Conservation (phyloP, 2,888 invertebrate species). For the Sarcophaga rosellei region DNA sequence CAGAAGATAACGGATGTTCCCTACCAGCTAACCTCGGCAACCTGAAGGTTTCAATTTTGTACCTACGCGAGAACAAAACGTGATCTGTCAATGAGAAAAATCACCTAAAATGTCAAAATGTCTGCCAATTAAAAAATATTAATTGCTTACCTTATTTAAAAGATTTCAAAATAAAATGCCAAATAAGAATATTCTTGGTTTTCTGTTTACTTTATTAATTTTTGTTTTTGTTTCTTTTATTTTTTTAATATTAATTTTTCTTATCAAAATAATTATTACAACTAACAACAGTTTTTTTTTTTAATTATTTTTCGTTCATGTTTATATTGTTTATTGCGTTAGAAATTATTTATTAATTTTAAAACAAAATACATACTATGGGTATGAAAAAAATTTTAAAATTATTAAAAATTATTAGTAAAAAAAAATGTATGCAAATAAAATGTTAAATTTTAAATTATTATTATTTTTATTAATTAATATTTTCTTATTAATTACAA, state of each 20-base stretch:
- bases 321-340: neutral
- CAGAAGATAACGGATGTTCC: too few relatives aligned
- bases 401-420: slow-evolving; percentile 36
- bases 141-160: too few relatives aligned
- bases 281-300: slow-evolving; percentile 58
- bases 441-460: slow-evolving; percentile 18
- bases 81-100: too few relatives aligned
- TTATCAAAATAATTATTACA: slow-evolving; percentile 69
- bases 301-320: slow-evolving; percentile 37
- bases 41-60: too few relatives aligned
- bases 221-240: neutral
- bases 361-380: slow-evolving; percentile 19
- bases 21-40: too few relatives aligned
- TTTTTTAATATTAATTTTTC: slow-evolving; percentile 42
- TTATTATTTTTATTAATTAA: neutral
- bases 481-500: slow-evolving; percentile 3
- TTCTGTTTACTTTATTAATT: slow-evolving; percentile 59
- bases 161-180: too few relatives aligned
- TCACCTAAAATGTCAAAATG: too few relatives aligned
- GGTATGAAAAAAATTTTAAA: neutral
- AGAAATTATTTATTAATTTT: slow-evolving; percentile 33
- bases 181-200: slow-evolving; percentile 5
- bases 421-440: slow-evolving; percentile 6
- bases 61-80: too few relatives aligned
- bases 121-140: too few relatives aligned